Conservation (phyloP, 1,140 invertebrate species). For the Drosophila murphyi region DNA sequence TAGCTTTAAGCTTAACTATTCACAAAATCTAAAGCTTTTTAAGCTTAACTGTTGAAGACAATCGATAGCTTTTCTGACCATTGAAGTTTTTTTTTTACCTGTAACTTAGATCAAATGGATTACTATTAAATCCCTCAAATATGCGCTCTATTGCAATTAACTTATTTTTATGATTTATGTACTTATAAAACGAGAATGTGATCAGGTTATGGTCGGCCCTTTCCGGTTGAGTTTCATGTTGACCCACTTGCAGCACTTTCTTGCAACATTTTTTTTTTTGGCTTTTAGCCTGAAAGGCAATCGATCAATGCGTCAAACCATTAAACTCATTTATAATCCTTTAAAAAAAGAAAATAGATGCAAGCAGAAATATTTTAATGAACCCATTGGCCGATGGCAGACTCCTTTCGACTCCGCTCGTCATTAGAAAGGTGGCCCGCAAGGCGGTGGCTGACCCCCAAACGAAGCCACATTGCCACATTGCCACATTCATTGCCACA, state of each 20-base stretch:
- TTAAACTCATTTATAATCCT: conserved; percentile 78
- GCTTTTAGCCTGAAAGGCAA: conserved; percentile 40
- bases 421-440: conserved; percentile 78
- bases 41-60: too few relatives aligned
- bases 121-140: too few relatives aligned
- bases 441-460: conserved; percentile 76
- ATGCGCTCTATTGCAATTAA: not conserved
- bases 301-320: conserved; percentile 64
- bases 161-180: not conserved
- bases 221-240: conserved; percentile 19
- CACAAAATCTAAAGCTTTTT: too few relatives aligned
- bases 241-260: conserved; percentile 3
- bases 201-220: conserved; percentile 7
- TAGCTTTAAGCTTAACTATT: too few relatives aligned
- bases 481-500: conserved; percentile 42
- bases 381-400: conserved; percentile 35
- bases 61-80: too few relatives aligned
- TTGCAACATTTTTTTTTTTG: conserved; percentile 24
- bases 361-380: conserved; percentile 61
- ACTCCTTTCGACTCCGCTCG: conserved; percentile 57
- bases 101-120: too few relatives aligned
- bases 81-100: too few relatives aligned
- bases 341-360: conserved; percentile 28
- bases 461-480: conserved; percentile 43
- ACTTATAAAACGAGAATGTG: not conserved